Percentiles rank a stretch among this genome's conserved stretches.
These are phyloP conservation scores for Nycticorax nycticorax DNA, from an alignment of 2,113 vertebrate genomes.

Conservation along the genomic window DNA sequence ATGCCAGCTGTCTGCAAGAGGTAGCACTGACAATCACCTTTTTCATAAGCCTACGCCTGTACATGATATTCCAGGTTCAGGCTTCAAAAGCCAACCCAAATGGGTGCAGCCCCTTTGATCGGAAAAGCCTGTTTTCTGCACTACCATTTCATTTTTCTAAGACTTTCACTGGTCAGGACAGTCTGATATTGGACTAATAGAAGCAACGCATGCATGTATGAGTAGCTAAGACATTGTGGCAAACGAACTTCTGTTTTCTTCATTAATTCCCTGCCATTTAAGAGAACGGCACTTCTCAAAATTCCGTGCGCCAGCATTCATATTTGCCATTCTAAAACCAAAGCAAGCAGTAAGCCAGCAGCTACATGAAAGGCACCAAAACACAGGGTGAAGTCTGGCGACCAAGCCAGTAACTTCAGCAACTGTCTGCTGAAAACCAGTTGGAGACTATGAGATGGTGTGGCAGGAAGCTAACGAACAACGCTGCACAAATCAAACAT, in stretches of 20 bases:
- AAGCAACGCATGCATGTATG: accelerated
- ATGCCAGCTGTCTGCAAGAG: not conserved
- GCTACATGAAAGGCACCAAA: not conserved
- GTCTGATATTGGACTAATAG: not conserved
- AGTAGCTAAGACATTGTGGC: not conserved
- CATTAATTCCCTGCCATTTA: not conserved
- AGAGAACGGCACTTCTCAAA: not conserved
- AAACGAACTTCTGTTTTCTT: not conserved
- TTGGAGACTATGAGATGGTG: not conserved
- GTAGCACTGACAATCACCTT: not conserved
- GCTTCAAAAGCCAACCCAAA: not conserved
- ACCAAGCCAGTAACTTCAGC: not conserved
- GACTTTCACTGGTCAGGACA: not conserved
- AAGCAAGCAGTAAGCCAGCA: not conserved
- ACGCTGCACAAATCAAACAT: not conserved
- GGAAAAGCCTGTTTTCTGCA: not conserved
- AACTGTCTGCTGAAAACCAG: not conserved
- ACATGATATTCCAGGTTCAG: not conserved
- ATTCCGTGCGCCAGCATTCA: not conserved
- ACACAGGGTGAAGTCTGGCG: accelerated
- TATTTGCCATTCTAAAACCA: not conserved
- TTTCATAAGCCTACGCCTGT: not conserved
- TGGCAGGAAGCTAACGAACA: not conserved
- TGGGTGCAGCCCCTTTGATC: no score
- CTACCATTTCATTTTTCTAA: not conserved